Conservation (phyloP, 2,797 vertebrate species). For the Coregonus sp. region DNA sequence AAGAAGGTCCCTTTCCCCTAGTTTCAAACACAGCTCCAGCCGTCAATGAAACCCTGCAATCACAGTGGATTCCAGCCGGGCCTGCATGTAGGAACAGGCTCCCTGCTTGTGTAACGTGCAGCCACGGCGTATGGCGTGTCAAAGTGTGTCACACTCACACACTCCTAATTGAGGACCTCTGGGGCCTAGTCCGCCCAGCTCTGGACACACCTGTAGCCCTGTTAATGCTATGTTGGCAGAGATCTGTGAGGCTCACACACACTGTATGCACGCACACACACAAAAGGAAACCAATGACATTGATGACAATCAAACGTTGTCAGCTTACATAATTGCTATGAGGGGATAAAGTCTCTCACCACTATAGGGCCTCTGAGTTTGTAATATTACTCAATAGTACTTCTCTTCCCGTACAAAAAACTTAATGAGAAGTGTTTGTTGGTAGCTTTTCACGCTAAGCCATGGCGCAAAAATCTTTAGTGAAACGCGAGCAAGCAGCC, state of each 20-base stretch:
- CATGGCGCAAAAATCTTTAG: background rate
- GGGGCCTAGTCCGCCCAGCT: conserved; percentile 36
- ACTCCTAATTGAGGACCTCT: conserved; percentile 50
- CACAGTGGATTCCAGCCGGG: conserved; percentile 74
- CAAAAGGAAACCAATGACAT: background rate
- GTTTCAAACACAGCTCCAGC: conserved; percentile 54
- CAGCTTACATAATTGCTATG: background rate
- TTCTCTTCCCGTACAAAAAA: background rate
- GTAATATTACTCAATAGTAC: background rate
- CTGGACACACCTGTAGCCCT: conserved; percentile 46
- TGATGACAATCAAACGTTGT: background rate
- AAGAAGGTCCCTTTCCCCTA: conserved; percentile 24
- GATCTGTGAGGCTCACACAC: background rate
- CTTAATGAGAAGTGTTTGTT: background rate
- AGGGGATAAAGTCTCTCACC: background rate
- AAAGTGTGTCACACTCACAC: conserved; percentile 45
- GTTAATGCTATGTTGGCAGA: background rate
- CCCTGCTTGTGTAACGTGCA: conserved; percentile 60
- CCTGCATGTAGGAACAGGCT: conserved; percentile 74
- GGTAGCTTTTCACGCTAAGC: background rate
- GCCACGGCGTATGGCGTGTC: conserved; percentile 29
- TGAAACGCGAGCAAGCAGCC: background rate
- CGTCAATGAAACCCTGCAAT: conserved; percentile 80
- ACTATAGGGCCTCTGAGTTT: background rate
- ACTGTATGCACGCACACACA: too few relatives aligned